Evolutionary conservation across 2,797 vertebrate species (phyloP).

Genomic region (Semotilus atromaculatus): DNA sequence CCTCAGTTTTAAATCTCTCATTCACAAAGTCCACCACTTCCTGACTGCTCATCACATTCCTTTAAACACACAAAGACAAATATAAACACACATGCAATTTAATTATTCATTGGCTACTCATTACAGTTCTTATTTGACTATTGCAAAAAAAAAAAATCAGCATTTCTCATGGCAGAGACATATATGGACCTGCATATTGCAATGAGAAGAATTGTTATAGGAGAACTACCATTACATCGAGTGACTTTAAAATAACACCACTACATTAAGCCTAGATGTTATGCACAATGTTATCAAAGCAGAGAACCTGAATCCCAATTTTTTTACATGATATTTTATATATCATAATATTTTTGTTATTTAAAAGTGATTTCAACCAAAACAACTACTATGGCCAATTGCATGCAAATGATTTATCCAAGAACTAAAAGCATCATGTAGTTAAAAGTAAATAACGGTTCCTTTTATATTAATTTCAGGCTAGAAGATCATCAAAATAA

Average conservation of each 20-base stretch:
- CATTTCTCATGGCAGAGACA: background rate
- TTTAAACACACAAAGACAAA: constrained; percentile 60
- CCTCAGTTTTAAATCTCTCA: constrained; percentile 87
- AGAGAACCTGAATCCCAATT: background rate
- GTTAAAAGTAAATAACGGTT: background rate
- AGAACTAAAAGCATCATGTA: background rate
- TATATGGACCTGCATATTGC: background rate
- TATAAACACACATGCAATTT: no score
- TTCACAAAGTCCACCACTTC: constrained; percentile 98
- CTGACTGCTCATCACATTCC: constrained; percentile 99
- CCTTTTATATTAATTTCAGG: no score
- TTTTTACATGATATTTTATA: background rate
- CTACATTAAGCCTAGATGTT: background rate
- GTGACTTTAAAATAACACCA: background rate
- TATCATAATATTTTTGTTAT: background rate
- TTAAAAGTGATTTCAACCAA: background rate
- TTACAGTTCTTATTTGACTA: background rate
- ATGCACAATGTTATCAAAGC: background rate
- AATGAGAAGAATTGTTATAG: background rate
- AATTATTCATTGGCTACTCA: background rate
- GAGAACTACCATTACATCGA: background rate
- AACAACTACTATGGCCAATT: background rate
- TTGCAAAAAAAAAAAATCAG: background rate
- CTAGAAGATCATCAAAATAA: background rate
- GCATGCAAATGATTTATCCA: background rate